A percentile compares a stretch with the other conserved stretches of the same genome.
Evolutionary conservation across 2,888 invertebrate species (phyloP).

Genomic region (Limnephilus marmoratus): DNA sequence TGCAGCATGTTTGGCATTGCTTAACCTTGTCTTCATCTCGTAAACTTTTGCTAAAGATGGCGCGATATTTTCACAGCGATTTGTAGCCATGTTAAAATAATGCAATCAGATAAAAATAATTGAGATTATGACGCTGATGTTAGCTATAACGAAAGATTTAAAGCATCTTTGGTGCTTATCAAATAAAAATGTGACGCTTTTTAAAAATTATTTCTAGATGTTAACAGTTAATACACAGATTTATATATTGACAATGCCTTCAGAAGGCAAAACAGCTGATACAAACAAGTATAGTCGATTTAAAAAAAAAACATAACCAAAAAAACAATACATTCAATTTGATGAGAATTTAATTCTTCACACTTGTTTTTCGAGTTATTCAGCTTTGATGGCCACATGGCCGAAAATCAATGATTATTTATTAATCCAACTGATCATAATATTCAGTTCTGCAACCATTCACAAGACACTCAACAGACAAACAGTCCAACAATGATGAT

Average conservation of each 20-base stretch:
- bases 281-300: too few species aligned
- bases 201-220: not conserved
- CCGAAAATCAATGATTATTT: too few species aligned
- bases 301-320: too few species aligned
- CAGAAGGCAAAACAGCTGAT: too few species aligned
- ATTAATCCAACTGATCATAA: too few species aligned
- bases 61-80: constrained; percentile 19
- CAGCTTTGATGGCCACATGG: too few species aligned
- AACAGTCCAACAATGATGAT: not conserved
- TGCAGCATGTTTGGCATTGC: constrained; percentile 40
- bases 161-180: not conserved
- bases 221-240: too few species aligned
- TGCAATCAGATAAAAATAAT: not conserved
- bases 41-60: constrained; percentile 43
- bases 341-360: too few species aligned
- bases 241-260: too few species aligned
- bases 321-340: too few species aligned
- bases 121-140: not conserved
- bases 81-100: constrained; percentile 18
- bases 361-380: too few species aligned
- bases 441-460: too few species aligned
- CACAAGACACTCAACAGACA: not conserved
- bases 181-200: not conserved
- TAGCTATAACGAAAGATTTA: not conserved
- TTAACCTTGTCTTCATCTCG: constrained; percentile 39